Base-by-base conservation (phyloP, 2,888 invertebrate genomes). In the Leucophenga montana region DNA sequence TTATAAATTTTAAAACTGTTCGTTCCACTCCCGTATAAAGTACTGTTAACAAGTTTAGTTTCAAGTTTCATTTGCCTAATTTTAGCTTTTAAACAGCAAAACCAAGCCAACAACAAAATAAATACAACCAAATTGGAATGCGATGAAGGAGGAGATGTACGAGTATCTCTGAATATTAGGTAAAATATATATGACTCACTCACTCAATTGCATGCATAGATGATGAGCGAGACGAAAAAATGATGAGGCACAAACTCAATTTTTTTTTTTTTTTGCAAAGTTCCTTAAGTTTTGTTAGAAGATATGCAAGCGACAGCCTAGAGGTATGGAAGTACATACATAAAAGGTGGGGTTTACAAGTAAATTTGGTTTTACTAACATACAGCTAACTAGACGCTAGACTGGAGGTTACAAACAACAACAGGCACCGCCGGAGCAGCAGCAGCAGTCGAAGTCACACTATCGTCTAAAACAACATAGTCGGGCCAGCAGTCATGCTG, bases 401-500 rank as follows among this genome's bases (percentile, higher is more conserved):
- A 72, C 62, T 69, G 46, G 68, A 70, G 67, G 70, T 61, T 62
- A 71, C 61, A 77, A 68, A 71, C 64, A 69, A 75, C 67, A 73
- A 71, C 78, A 76, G 69, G 69, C 54, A 64, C 53, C 68, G 69
- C 57, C n/a, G n/a, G n/a, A 66, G 18, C 46, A 67, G 72, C 44
- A 5, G 16, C 27, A 27, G 18, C 20, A 31, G 46, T 3, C 20
- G 33, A 39, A 16, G 57, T 31, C 39, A 39, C 48, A 48, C 61
- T 56, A 70, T 71, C 64, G 61, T 67, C 73, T 53, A 67, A 69
- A 64, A 46, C 54, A 68, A 46, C 71, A 61, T 39, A 39, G 39
- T 8, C 39, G 69, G 61, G 66, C 16, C 50, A 75, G 68, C 71
- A 56, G 50, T 18, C 4, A 13, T 27, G 6, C 27, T 69, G 70